phyloP scores from a whole-genome alignment of 2,113 vertebrate species.

The Cacatua alba region DNA sequence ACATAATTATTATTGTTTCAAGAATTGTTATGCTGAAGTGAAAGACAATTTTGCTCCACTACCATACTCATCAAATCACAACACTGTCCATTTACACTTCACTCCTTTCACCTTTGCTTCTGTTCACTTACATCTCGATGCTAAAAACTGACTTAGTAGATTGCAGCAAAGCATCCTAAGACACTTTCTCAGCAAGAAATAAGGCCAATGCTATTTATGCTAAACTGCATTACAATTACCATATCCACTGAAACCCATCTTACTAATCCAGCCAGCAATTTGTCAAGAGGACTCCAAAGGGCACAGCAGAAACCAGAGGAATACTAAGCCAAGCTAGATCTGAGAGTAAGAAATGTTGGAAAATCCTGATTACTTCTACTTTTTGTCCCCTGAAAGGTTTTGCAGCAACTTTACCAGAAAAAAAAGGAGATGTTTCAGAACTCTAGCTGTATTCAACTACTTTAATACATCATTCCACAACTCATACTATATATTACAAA shows the following conservation, averaged over 20 bases:
- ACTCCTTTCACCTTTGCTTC: neutral
- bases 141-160: neutral
- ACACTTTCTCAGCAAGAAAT: neutral
- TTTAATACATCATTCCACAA: neutral
- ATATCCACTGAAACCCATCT: neutral
- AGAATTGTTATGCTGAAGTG: neutral
- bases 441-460: neutral
- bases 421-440: neutral
- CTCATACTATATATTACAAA: neutral
- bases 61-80: neutral
- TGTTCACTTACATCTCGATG: neutral
- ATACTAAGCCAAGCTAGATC: neutral
- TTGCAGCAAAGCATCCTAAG: neutral
- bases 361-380: neutral
- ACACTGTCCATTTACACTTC: neutral
- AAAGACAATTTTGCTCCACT: neutral
- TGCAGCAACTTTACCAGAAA: neutral
- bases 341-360: neutral
- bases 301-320: neutral
- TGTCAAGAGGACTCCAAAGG: neutral
- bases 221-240: neutral
- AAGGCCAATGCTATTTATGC: neutral
- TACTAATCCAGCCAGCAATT: neutral
- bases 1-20: neutral
- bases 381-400: neutral